phyloP scores from a whole-genome alignment of 2,113 vertebrate species.

The Odontophorus gujanensis region DNA sequence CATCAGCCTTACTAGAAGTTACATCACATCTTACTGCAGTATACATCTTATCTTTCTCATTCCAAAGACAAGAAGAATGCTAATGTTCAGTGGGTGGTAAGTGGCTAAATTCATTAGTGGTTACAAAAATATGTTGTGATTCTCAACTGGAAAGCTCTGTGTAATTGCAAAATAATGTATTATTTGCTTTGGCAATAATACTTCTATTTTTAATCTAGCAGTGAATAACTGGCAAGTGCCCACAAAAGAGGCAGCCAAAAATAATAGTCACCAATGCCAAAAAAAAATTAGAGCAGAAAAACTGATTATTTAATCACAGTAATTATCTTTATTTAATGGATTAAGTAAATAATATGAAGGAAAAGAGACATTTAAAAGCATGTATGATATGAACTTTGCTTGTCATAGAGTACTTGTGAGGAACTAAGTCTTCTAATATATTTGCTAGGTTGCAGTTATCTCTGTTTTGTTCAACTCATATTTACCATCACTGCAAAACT shows the following conservation, averaged over 20 bases:
- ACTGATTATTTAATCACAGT: slow-evolving; percentile 1
- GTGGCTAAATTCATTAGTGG: slow-evolving; percentile 25
- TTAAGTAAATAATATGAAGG: slow-evolving; percentile 24
- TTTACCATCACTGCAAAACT: not conserved
- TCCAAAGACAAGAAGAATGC: not conserved
- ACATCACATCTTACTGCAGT: not conserved
- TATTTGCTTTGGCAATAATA: slow-evolving; percentile 50
- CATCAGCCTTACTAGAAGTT: not conserved
- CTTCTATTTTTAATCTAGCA: slow-evolving; percentile 33
- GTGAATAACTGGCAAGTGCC: slow-evolving; percentile 13
- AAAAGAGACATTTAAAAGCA: not conserved
- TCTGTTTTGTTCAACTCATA: not conserved
- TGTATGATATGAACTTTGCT: not conserved
- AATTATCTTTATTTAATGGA: slow-evolving; percentile 19
- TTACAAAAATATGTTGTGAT: slow-evolving; percentile 25
- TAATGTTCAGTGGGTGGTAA: not conserved
- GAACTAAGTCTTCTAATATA: not conserved
- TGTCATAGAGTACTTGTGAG: not conserved
- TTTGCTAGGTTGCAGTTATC: not conserved
- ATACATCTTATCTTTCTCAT: not conserved
- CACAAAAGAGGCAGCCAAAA: slow-evolving; percentile 37
- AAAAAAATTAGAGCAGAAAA: slow-evolving; percentile 31
- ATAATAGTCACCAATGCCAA: not conserved
- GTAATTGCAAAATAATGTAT: slow-evolving; percentile 20
- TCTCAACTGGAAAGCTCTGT: slow-evolving; percentile 3